Evolutionary conservation across 2,888 invertebrate species (phyloP).

Genomic region (Lasioglossum calceatum): DNA sequence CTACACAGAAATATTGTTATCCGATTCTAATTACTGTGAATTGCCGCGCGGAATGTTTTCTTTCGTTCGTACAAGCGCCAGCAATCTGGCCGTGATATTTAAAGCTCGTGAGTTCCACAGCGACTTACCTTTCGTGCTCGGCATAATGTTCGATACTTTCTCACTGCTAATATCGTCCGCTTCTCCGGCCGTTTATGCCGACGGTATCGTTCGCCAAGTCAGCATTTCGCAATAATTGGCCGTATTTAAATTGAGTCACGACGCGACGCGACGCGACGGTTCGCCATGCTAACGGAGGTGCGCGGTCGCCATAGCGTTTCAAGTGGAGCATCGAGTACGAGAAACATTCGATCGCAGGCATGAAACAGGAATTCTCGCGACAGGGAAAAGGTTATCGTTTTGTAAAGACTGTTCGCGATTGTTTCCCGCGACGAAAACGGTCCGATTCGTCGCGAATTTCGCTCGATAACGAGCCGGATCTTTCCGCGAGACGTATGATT

Average conservation of each 20-base stretch:
- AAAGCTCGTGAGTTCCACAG: neutral
- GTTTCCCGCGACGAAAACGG: conserved; percentile 28
- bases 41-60: neutral
- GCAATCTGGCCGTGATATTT: neutral
- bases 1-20: neutral
- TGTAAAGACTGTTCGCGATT: conserved; percentile 10
- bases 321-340: conserved; percentile 39
- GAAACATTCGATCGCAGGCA: conserved; percentile 16
- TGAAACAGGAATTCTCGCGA: conserved; percentile 9
- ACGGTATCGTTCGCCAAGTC: conserved; percentile 66
- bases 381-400: conserved; percentile 32
- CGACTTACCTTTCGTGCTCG: conserved; percentile 72
- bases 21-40: neutral
- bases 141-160: conserved; percentile 65
- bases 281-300: conserved; percentile 39
- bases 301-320: conserved; percentile 33
- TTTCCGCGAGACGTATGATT: neutral
- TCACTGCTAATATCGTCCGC: conserved; percentile 47
- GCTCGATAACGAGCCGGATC: neutral
- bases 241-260: conserved; percentile 62
- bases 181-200: conserved; percentile 55
- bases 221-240: conserved; percentile 72
- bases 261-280: neutral
- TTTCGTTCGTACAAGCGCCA: neutral
- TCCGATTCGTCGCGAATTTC: neutral